phyloP scores from a whole-genome alignment of 2,888 invertebrate genomes.

The Hydrotaea cyrtoneurina region DNA sequence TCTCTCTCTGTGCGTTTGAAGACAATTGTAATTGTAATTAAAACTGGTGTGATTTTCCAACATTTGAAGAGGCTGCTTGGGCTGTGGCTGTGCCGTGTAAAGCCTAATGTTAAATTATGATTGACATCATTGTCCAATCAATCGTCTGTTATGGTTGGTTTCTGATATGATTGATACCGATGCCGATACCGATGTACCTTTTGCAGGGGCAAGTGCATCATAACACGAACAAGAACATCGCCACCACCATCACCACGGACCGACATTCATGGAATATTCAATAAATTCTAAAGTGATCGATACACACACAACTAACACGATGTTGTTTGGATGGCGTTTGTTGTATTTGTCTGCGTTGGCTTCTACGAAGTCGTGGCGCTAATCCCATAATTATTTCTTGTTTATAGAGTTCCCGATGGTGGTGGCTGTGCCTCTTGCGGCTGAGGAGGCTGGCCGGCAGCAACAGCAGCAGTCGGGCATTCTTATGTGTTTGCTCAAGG shows the following conservation, averaged over 20 bases:
- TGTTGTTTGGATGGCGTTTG: constrained; percentile 16
- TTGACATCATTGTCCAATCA: constrained; percentile 66
- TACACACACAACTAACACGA: constrained; percentile 39
- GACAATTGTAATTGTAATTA: constrained; percentile 58
- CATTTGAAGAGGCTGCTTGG: neutral
- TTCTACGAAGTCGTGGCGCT: constrained; percentile 72
- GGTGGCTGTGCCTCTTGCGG: constrained; percentile 47
- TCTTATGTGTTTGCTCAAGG: neutral
- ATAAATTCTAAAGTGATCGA: constrained; percentile 60
- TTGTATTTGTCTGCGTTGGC: neutral
- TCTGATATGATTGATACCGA: constrained; percentile 64
- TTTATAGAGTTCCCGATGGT: constrained; percentile 62
- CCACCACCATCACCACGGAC: neutral
- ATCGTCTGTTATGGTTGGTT: constrained; percentile 66
- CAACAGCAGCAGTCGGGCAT: constrained; percentile 27
- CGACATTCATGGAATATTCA: constrained; percentile 25
- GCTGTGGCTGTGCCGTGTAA: neutral
- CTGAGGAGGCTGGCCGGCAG: constrained; percentile 6
- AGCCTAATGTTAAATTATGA: constrained; percentile 31
- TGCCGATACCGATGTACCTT: constrained; percentile 41
- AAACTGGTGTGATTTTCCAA: constrained; percentile 53
- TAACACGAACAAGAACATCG: neutral
- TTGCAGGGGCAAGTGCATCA: constrained; percentile 59
- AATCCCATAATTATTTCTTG: constrained; percentile 77
- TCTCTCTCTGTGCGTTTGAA: neutral